Conservation (phyloP, 2,113 vertebrate genomes). For the Chinchilla lanigera region DNA sequence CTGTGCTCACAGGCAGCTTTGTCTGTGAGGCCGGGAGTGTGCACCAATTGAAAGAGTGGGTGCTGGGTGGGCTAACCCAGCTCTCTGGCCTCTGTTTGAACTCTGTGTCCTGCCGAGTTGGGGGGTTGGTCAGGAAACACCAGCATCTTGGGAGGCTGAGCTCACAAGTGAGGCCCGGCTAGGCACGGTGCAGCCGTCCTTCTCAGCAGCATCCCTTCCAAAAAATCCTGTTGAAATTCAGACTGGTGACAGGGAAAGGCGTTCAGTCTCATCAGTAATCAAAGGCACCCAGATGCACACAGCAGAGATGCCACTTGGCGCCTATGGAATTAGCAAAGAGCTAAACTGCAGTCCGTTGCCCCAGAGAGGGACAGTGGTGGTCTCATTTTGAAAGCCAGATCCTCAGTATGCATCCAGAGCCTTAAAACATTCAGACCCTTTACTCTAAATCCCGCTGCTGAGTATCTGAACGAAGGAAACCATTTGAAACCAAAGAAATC, state of each 20-base stretch:
- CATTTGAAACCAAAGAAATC: background rate
- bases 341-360: too few species aligned
- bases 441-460: background rate
- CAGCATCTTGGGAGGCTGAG: background rate
- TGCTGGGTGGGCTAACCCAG: background rate
- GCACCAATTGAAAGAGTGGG: background rate
- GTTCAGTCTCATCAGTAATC: background rate
- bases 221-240: conserved; percentile 38
- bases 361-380: accelerated
- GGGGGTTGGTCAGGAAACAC: conserved; percentile 42
- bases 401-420: background rate
- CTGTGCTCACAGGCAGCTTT: background rate
- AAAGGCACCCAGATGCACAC: background rate
- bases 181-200: background rate
- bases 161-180: background rate
- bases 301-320: background rate
- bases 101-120: background rate
- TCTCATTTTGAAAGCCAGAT: accelerated
- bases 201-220: background rate
- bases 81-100: background rate
- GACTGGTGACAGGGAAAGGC: background rate
- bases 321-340: background rate
- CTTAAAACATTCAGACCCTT: background rate
- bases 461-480: background rate
- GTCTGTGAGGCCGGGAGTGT: background rate